Evolutionary conservation across 2,888 invertebrate genomes (phyloP), one percentile per base, ranked within the genome.

Genomic region (Drosophila mettleri): DNA sequence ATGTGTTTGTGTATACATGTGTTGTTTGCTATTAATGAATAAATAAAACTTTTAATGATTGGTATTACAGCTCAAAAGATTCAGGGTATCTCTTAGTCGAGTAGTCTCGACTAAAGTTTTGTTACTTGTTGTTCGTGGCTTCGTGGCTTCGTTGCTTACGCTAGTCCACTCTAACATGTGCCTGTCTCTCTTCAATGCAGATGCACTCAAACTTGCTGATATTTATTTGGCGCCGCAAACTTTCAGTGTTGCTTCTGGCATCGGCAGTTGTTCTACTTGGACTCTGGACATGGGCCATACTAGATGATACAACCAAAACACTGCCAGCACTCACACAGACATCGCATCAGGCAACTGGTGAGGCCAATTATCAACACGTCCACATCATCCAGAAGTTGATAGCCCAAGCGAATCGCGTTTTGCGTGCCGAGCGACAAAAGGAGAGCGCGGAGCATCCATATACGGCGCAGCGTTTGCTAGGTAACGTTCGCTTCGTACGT

Each of bases 261-360:
- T 89, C 91, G 39, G 90, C 89, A 66, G 52, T 91, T 5, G 58
- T 92, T 51, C 71, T 92, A 9, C 78, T 92, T 7, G 87, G 86
- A n/a, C 83, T 92, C 39, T 92, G 92, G 92, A 91, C 92, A 14
- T 92, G 92, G 92, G 90, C 91, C 45, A 88, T 92, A 75, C 87
- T 83, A 16, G 64, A 91, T 46, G 91, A 90, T 72, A 85, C 82
- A 10, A 66, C 74, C 14, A 59, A 70, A 38, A 52, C 75, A 14
- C 48, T 62, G 74, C 78, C 78, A 33, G 46, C 51, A 24, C 14
- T 43, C 16, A 27, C 29, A 53, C 67, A 66, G 41, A 29, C 60
- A 22, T 41, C 54, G 8, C 54, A 9, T 10, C 48, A 48, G 33
- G 12, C 43, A 16, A 24, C 69, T 2, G 78, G 53, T 43, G 74